phyloP scores from a whole-genome alignment of 2,797 vertebrate species.

The Peromyscus eremicus region DNA sequence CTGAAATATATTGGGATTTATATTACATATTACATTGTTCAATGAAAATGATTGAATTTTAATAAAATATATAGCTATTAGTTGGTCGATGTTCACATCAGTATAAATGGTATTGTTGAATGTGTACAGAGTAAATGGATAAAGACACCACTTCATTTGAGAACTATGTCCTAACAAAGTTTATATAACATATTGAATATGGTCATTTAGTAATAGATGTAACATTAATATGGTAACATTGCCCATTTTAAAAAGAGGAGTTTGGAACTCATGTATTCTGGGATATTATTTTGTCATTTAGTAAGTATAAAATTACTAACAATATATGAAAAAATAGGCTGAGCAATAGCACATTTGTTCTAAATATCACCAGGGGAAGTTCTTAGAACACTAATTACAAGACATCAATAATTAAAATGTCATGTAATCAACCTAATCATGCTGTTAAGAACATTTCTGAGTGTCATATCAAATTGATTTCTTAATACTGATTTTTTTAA shows the following conservation, averaged over 20 bases:
- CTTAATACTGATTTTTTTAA: not conserved
- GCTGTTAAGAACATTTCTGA: not conserved
- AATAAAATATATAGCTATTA: not conserved
- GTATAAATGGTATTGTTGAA: not conserved
- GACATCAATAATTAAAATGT: not conserved
- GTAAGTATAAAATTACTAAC: not conserved
- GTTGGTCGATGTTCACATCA: not conserved
- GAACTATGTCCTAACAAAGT: not conserved
- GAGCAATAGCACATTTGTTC: not conserved
- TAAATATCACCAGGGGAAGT: not conserved
- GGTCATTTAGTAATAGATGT: not conserved
- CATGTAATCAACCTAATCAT: not conserved
- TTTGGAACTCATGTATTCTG: not conserved
- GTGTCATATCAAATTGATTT: not conserved
- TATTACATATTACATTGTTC: not conserved
- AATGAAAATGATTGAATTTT: not conserved
- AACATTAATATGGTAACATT: not conserved
- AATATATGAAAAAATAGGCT: not conserved
- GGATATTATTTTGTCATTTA: not conserved
- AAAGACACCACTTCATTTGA: not conserved
- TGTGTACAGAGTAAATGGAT: not conserved
- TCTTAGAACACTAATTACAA: not conserved
- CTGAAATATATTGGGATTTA: not conserved
- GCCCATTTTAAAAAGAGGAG: not conserved
- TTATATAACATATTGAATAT: not conserved